Percentiles rank a stretch among this genome's conserved stretches.
These are phyloP conservation scores for Drosophila melanica DNA, from an alignment of 1,140 invertebrate species.

Conservation along the genomic window DNA sequence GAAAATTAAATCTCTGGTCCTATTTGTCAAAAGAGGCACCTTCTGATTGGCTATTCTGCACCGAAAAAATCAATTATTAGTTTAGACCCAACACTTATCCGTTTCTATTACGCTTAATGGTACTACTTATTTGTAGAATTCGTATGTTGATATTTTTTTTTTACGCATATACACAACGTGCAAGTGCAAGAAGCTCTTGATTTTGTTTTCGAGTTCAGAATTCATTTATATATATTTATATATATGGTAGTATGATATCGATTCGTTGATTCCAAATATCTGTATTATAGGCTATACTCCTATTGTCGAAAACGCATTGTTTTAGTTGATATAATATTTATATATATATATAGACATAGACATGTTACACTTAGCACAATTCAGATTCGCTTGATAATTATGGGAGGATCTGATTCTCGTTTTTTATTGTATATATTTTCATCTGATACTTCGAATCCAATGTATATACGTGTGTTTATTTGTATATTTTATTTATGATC, in stretches of 20 bases:
- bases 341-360: background rate
- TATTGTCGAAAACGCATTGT: slow-evolving; percentile 1
- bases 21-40: slow-evolving; percentile 15
- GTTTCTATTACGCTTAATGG: background rate
- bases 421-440: background rate
- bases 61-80: background rate
- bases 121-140: slow-evolving; percentile 28
- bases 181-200: slow-evolving; percentile 78
- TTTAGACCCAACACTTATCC: background rate
- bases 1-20: slow-evolving; percentile 31
- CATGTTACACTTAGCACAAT: background rate
- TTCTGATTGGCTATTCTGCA: background rate
- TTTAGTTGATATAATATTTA: slow-evolving; percentile 8
- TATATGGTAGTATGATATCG: background rate
- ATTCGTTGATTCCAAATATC: slow-evolving; percentile 17
- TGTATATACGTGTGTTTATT: background rate
- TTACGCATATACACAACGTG: slow-evolving; percentile 47
- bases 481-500: slow-evolving; percentile 5
- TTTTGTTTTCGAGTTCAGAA: slow-evolving; percentile 62
- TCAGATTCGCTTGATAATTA: background rate
- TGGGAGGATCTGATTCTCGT: background rate
- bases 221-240: slow-evolving; percentile 14
- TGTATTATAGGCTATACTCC: background rate
- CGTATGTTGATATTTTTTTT: slow-evolving; percentile 21
- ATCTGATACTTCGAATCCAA: background rate